Base-by-base conservation (phyloP, 2,888 invertebrate species). In the Trichopoda pennipes region DNA sequence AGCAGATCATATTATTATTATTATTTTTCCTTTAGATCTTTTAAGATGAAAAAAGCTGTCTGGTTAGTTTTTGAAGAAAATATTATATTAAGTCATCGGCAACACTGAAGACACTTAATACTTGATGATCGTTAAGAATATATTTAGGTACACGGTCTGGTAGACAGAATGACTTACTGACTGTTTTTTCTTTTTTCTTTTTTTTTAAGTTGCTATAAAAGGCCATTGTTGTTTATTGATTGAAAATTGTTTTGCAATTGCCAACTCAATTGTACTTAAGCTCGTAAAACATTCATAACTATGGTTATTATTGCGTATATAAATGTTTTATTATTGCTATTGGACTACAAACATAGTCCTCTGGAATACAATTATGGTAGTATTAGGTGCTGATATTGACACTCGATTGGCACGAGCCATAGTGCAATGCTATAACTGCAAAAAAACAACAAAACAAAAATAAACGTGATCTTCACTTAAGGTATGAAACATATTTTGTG, bases 351-450 rank as follows among this genome's bases (percentile, higher is more conserved):
- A 44, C 28, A 60, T 19, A 64, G 21, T 47, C 58, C 42, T 60
- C 7, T 17, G n/a, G 14, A 14, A 19, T 58, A 70, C 70, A 58
- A 63, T 56, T 79, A 80, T 75, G 81, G 77, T 66, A 72, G 78
- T 69, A 77, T 73, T 76, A 85, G 83, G 84, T 84, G 85, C 84
- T 84, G 82, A 75, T 81, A 82, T 73, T 84, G 84, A 84, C 85
- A 85, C 84, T 78, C 80, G 84, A 81, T 74, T 73, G 84, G 85
- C 85, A 85, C 85, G 85, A 84, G 85, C 81, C 80, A 72, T 61
- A 79, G 66, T 82, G 68, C 51, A 58, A 64, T n/a, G 49, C 28
- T 7, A 28, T 8, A 28, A 8, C 28, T 7, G 8, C 8, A 28
- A n/a, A 12, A 44, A 28, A n/a, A 17, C 28, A 3, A 28, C 8